phyloP scores from a whole-genome alignment of 1,140 invertebrate species.

The Drosophila burlai region DNA sequence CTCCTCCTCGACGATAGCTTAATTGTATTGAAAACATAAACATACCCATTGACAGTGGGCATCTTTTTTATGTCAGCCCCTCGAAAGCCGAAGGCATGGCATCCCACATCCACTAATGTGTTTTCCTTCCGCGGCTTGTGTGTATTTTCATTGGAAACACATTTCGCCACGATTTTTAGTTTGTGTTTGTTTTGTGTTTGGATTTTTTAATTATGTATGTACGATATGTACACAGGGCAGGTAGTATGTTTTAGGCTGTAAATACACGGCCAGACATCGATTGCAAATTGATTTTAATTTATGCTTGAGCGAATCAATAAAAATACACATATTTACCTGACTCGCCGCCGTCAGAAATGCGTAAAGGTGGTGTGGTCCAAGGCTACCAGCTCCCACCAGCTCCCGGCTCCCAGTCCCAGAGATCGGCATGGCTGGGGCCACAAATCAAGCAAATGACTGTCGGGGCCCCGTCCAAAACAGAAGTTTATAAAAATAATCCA shows the following conservation, averaged over 20 bases:
- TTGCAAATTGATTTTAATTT: slow-evolving; percentile 69
- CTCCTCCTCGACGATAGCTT: slow-evolving; percentile 26
- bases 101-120: slow-evolving; percentile 39
- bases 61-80: slow-evolving; percentile 41
- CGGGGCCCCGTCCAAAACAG: slow-evolving; percentile 58
- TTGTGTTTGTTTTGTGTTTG: slow-evolving; percentile 69
- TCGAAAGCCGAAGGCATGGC: slow-evolving; percentile 3
- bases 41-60: slow-evolving; percentile 31
- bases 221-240: background rate
- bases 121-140: slow-evolving; percentile 37
- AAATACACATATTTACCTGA: slow-evolving; percentile 15
- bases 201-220: slow-evolving; percentile 71
- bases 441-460: slow-evolving; percentile 75
- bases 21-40: slow-evolving; percentile 57
- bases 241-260: slow-evolving; percentile 54
- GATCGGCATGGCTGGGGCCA: slow-evolving; percentile 18
- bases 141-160: slow-evolving; percentile 44
- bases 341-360: too few species aligned
- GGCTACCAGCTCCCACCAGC: slow-evolving; percentile 15
- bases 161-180: slow-evolving; percentile 29
- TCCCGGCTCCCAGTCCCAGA: background rate
- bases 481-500: slow-evolving; percentile 79
- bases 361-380: slow-evolving; percentile 30
- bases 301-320: slow-evolving; percentile 46
- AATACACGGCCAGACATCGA: slow-evolving; percentile 73